Conservation (phyloP, 2,797 vertebrate genomes). For the Delichon dasypus region DNA sequence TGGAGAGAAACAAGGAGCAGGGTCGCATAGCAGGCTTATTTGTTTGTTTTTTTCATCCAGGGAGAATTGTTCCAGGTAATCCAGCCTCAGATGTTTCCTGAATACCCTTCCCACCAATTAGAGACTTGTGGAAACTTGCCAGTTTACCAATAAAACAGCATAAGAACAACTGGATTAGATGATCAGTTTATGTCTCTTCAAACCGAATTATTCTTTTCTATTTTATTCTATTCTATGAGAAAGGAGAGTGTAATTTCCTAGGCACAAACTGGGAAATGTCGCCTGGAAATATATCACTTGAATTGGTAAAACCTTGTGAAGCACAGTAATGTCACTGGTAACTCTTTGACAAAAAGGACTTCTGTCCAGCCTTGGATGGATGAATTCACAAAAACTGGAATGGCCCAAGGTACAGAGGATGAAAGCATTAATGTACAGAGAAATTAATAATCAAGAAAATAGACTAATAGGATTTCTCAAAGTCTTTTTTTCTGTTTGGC, state of each 20-base stretch:
- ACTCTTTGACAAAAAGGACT: neutral
- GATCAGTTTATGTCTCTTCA: neutral
- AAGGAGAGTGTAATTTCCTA: neutral
- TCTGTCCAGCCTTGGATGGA: neutral
- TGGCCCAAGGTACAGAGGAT: neutral
- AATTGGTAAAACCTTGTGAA: neutral
- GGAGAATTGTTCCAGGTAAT: neutral
- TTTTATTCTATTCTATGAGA: neutral
- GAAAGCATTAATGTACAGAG: neutral
- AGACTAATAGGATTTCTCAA: neutral
- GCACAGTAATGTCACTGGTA: neutral
- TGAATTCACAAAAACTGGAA: neutral
- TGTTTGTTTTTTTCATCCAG: neutral
- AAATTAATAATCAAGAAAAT: neutral
- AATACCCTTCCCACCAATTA: neutral
- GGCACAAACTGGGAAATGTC: neutral
- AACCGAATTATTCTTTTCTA: neutral
- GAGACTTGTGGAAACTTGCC: neutral
- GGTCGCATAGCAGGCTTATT: rapidly evolving
- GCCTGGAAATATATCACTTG: neutral
- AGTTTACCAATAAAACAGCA: neutral
- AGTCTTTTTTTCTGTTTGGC: neutral
- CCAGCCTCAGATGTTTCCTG: neutral
- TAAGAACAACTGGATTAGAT: neutral
- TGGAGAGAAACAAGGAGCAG: neutral